phyloP scores from a whole-genome alignment of 1,140 invertebrate genomes.

The Eupristina koningsbergeri region DNA sequence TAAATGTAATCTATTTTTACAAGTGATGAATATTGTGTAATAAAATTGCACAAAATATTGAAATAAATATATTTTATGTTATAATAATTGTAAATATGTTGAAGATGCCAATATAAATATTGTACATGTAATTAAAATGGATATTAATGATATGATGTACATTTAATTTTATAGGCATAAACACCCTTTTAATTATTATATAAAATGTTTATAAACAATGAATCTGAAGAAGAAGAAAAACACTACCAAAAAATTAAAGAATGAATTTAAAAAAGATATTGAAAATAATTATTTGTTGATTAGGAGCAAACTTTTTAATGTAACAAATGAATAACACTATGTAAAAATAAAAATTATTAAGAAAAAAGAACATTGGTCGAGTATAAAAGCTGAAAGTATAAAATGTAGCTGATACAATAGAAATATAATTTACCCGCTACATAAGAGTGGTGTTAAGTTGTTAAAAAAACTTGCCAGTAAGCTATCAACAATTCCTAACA shows the following conservation, averaged over 20 bases:
- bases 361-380: neutral
- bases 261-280: neutral
- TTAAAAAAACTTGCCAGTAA: neutral
- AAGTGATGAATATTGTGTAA: neutral
- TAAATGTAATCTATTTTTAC: neutral
- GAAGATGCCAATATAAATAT: too few relatives aligned
- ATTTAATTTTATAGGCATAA: neutral
- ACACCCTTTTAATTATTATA: neutral
- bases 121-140: neutral
- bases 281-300: neutral
- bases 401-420: slow-evolving; percentile 29
- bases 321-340: neutral
- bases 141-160: neutral
- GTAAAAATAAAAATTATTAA: neutral
- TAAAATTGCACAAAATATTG: neutral
- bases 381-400: neutral
- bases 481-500: neutral
- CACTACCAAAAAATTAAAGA: too few relatives aligned
- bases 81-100: neutral
- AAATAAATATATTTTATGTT: neutral
- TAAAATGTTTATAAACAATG: neutral
- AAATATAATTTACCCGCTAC: slow-evolving; percentile 20
- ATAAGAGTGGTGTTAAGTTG: neutral
- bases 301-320: neutral
- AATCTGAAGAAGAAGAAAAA: too few relatives aligned